A percentile compares a stretch with the other conserved stretches of the same genome.
These are phyloP conservation scores for Campaea margaritaria DNA, from an alignment of 2,888 invertebrate genomes.

Conservation along the genomic window DNA sequence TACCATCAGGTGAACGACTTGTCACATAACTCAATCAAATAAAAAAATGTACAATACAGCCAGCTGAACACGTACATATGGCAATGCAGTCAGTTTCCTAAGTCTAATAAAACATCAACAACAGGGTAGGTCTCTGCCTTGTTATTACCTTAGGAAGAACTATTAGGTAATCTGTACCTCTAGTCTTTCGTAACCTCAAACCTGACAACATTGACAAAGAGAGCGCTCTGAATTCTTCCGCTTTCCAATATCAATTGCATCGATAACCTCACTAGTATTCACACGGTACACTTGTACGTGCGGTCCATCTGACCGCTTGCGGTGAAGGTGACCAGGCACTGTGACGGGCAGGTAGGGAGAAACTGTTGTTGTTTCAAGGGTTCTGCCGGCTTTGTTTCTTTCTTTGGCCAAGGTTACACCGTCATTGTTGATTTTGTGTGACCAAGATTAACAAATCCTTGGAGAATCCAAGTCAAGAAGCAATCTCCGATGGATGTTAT, in stretches of 20 bases:
- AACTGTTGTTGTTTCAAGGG: background rate
- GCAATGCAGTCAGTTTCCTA: background rate
- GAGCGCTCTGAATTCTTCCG: slow-evolving; percentile 24
- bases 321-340: slow-evolving; percentile 64
- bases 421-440: background rate
- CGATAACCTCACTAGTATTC: slow-evolving; percentile 33
- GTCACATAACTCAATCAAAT: too few relatives aligned
- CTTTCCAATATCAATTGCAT: slow-evolving; percentile 44
- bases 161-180: too few relatives aligned
- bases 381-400: background rate
- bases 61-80: too few relatives aligned
- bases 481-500: too few relatives aligned
- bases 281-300: slow-evolving; percentile 39
- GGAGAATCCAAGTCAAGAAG: too few relatives aligned
- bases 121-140: too few relatives aligned
- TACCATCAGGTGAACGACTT: too few relatives aligned
- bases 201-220: slow-evolving; percentile 1
- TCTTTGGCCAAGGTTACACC: background rate
- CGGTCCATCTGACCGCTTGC: slow-evolving; percentile 51
- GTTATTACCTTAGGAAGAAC: too few relatives aligned
- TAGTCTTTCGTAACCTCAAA: background rate
- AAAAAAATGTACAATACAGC: too few relatives aligned
- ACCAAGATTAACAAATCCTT: too few relatives aligned
- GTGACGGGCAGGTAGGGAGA: slow-evolving; percentile 49
- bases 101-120: too few relatives aligned